Base-by-base conservation (phyloP, 2,113 vertebrate genomes). In the Microtus ochrogaster region DNA sequence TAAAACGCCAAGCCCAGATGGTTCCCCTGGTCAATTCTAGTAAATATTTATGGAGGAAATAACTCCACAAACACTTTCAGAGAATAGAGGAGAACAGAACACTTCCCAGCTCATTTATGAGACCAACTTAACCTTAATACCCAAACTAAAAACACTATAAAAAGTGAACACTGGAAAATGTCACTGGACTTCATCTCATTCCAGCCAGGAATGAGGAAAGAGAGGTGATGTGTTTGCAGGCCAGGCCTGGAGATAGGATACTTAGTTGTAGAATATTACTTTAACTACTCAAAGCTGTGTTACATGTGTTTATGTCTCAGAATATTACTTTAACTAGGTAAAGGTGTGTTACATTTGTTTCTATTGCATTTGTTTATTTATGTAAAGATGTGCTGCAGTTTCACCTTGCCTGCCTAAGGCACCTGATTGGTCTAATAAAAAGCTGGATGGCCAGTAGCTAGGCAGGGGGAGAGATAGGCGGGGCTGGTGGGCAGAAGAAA, bases 1-100 rank as follows among this genome's bases (percentile, higher is more conserved):
- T 72, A 95, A 94, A 96, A 85, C 61, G 92, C 47, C 39, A 95
- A 66, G n/a, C 7, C 73, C 94, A 41, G 66, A 94, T 87, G 72
- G 65, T 84, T 93, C 90, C 58, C 49, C 44, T 97, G 86, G 73
- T 92, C 82, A 95, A 89, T 94, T 94, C 95, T 85, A 92, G 73
- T 65, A 92, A 91, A 95, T 97, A 95, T 92, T 97, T 96, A 95
- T 83, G 81, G 66, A 82, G 94, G 89, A 96, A 96, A 92, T 94
- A 86, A 93, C 70, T 91, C 83, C 17, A 95, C 55, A 72, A 89
- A 96, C 44, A 77, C 81, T 92, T 97, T 88, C 24, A 91, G 79
- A 97, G 95, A 92, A 93, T 3, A 70, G 68, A 87, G 7, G 47
- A 74, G 5, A 5, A 83, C 17, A 58, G 30, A 92, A 89, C 44